Conservation (phyloP, 2,797 vertebrate genomes). For the Spinus olivaceus region DNA sequence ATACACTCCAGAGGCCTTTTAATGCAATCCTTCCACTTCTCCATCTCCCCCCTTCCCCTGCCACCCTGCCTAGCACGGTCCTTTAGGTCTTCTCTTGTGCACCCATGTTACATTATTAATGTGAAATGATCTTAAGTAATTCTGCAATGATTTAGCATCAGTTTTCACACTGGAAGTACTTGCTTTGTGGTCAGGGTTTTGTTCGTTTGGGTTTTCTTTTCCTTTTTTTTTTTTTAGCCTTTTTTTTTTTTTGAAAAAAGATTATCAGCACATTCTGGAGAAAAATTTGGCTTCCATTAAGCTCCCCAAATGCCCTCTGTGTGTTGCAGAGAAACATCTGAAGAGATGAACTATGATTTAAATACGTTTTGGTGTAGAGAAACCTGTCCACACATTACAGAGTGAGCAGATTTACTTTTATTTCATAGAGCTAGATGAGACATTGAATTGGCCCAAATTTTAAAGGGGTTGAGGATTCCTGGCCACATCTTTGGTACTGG, state of each 20-base stretch:
- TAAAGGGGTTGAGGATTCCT: neutral
- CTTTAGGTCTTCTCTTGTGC: constrained; percentile 28
- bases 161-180: constrained; percentile 43
- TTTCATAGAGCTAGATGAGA: neutral
- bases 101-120: constrained; percentile 56
- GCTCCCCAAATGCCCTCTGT: neutral
- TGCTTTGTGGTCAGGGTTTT: neutral
- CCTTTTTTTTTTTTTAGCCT: neutral
- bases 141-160: constrained; percentile 45
- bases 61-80: neutral
- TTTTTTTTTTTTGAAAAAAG: neutral
- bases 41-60: neutral
- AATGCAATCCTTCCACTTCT: constrained; percentile 6
- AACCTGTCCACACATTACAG: neutral
- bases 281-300: constrained; percentile 21
- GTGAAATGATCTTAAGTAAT: constrained; percentile 59
- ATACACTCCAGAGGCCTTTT: constrained; percentile 58
- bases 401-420: neutral
- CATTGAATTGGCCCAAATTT: neutral
- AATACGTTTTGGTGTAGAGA: neutral
- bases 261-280: neutral
- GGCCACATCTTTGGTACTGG: neutral
- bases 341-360: neutral
- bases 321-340: neutral
- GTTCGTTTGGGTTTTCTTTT: neutral